A percentile compares a stretch with the other conserved stretches of the same genome.
phyloP scores from a whole-genome alignment of 2,797 vertebrate genomes.

The Neomorphus geoffroyi region DNA sequence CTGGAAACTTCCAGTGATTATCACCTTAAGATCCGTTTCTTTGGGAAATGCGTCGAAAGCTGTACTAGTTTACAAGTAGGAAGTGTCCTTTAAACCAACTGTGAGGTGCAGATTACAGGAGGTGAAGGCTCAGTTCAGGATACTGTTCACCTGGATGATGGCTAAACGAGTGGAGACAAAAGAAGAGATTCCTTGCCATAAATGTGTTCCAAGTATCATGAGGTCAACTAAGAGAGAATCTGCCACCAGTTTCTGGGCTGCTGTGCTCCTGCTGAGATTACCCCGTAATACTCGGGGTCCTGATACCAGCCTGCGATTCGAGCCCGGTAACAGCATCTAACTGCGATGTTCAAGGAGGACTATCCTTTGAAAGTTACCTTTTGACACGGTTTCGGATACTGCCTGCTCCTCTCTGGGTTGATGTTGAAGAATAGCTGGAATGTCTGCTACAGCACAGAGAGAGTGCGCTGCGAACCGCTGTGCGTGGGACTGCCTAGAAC shows the following conservation, averaged over 20 bases:
- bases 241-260: constrained; percentile 21
- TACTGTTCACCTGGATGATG: not conserved
- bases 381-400: not conserved
- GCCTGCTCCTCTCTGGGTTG: not conserved
- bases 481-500: not conserved
- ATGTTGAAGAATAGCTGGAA: not conserved
- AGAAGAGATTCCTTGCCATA: not conserved
- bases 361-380: not conserved
- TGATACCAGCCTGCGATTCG: not conserved
- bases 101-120: not conserved
- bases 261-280: not conserved
- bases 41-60: not conserved
- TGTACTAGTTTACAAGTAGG: not conserved
- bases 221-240: not conserved
- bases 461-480: accelerated
- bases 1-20: not conserved
- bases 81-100: not conserved
- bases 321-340: not conserved
- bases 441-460: not conserved
- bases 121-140: constrained; percentile 41
- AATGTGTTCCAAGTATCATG: not conserved
- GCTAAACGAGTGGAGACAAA: not conserved
- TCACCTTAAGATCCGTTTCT: not conserved
- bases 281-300: not conserved
- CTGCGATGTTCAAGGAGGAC: constrained; percentile 32